Base-by-base conservation (phyloP, 2,113 vertebrate genomes). In the Ctenodactylus gundi region DNA sequence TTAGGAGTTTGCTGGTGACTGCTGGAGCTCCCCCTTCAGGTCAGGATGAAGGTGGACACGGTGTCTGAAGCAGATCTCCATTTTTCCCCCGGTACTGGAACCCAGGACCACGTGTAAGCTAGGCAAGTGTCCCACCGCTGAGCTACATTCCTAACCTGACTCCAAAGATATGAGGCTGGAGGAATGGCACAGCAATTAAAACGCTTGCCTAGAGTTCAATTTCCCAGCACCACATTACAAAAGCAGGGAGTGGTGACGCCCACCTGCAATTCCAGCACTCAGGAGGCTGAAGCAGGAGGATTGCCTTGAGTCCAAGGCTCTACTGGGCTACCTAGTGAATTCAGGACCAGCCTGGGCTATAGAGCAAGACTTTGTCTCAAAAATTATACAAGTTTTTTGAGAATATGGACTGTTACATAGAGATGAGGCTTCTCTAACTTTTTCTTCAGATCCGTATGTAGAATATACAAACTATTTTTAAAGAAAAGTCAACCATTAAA, bases 21-120 rank as follows among this genome's bases (percentile, higher is more conserved):
- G 39, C 36, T 53, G 25, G 83, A 95, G 95, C 94, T 94, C 89
- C 96, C 94, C 87, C 93, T 94, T 60, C 55, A 77, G 92, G 65
- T 89, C 57, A 85, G n/a, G 34, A 81, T 21, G 17, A 57, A 64
- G 86, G 88, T 58, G 46, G 84, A 8, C 7, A 67, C 25, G 73
- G 55, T 58, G 34, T n/a, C 39, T 36, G 91, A 90, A 62, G 53
- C 84, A 44, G 44, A 49, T 1, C 17, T 9, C 4, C 70, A 46
- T 46, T 60, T 81, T 51, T 51, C 67, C 36, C 46, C 4, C 8
- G 21, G 15, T 27, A 64, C 55, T 53, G n/a, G 29, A 81, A 41
- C 39, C 55, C 31, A 55, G 36, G n/a, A 27, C 55, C n/a, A 39
- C 36, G 14, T 11, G n/a, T 21, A 53, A 36, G 72, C 57, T 49